Conservation (phyloP, 2,888 invertebrate genomes). For the Rhabditophanes sp. region DNA sequence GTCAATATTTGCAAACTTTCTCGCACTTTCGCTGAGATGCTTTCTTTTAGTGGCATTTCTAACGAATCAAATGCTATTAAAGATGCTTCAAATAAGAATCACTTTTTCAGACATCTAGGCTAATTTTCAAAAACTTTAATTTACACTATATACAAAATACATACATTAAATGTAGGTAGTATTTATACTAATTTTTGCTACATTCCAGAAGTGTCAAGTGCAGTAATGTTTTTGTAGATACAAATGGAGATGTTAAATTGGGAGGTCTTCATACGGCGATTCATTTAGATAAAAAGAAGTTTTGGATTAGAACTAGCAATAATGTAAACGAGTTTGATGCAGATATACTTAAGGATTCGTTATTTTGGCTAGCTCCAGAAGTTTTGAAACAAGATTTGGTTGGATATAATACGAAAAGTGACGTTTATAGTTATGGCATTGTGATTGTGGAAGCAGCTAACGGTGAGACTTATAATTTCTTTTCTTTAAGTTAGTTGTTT, state of each 20-base stretch:
- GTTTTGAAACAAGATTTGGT: constrained; percentile 69
- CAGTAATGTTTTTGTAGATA: constrained; percentile 60
- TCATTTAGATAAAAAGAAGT: constrained; percentile 6
- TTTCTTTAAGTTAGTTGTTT: constrained; percentile 56
- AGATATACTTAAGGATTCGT: constrained; percentile 55
- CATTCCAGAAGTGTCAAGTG: constrained; percentile 60
- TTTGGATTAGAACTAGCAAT: constrained; percentile 6
- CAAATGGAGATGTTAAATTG: constrained; percentile 8
- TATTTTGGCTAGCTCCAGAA: constrained; percentile 83
- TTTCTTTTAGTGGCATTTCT: too few species aligned
- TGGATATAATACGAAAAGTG: constrained; percentile 75
- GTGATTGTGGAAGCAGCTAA: constrained; percentile 72
- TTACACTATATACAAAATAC: too few species aligned
- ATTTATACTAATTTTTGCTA: too few species aligned
- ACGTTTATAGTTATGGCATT: constrained; percentile 77
- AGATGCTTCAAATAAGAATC: too few species aligned
- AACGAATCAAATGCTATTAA: too few species aligned
- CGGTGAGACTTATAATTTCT: too few species aligned
- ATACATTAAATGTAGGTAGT: too few species aligned
- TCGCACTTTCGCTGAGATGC: too few species aligned
- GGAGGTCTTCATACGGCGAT: constrained; percentile 6
- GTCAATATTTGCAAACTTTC: too few species aligned
- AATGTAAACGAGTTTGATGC: constrained; percentile 54
- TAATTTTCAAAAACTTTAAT: too few species aligned
- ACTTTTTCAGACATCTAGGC: too few species aligned